Percentiles rank a stretch among this genome's conserved stretches.
Conservation (phyloP, 2,888 invertebrate species). For the Maniola hyperantus region DNA sequence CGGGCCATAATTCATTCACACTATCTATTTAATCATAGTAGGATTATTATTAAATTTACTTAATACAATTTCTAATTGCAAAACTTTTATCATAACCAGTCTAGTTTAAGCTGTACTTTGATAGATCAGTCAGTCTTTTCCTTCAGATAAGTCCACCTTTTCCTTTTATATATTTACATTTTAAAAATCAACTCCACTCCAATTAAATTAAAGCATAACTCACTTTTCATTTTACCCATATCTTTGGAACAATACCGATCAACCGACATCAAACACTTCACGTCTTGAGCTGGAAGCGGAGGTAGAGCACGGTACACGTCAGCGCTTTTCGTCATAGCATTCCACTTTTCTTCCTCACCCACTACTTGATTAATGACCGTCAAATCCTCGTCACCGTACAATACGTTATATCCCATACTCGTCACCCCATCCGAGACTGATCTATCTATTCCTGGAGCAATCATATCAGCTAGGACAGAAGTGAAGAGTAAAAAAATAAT, state of each 20-base stretch:
- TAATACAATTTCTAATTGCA: too few species aligned
- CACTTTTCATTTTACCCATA: constrained; percentile 70
- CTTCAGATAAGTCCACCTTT: too few species aligned
- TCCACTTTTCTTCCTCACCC: constrained; percentile 54
- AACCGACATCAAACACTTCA: constrained; percentile 74
- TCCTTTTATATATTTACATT: too few species aligned
- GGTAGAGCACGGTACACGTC: constrained; percentile 53
- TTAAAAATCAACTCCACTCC: too few species aligned
- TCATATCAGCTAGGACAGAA: constrained; percentile 44
- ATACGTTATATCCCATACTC: constrained; percentile 57
- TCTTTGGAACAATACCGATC: constrained; percentile 65
- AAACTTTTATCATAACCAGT: too few species aligned
- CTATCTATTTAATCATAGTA: too few species aligned
- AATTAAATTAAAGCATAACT: constrained; percentile 43
- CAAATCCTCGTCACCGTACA: constrained; percentile 68
- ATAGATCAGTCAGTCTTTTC: too few species aligned
- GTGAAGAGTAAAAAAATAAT: constrained; percentile 20
- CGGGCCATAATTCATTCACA: too few species aligned
- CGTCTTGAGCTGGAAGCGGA: constrained; percentile 60
- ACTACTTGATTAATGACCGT: constrained; percentile 62
- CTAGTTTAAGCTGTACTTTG: too few species aligned
- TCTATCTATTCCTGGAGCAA: constrained; percentile 53
- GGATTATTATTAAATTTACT: too few species aligned
- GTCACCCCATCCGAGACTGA: constrained; percentile 55
- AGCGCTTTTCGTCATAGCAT: constrained; percentile 49